Evolutionary conservation across 2,113 vertebrate genomes (phyloP).

Genomic region (Chloebia gouldiae): DNA sequence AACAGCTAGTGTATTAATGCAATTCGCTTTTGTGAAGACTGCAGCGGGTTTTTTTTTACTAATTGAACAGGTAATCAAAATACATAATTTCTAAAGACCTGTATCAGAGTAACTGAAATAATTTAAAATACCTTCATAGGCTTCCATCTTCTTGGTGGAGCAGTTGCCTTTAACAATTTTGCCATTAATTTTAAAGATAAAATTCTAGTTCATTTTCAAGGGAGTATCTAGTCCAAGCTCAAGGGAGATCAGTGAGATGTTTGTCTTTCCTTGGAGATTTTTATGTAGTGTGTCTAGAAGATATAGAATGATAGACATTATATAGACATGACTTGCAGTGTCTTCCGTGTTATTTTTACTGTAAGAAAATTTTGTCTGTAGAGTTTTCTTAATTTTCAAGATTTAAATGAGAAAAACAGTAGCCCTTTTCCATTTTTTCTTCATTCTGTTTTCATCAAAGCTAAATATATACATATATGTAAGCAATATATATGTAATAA

Average conservation of each 20-base stretch:
- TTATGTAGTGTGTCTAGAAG: neutral
- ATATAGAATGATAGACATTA: neutral
- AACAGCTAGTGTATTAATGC: neutral
- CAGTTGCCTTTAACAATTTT: neutral
- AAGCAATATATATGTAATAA: neutral
- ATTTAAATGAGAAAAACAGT: neutral
- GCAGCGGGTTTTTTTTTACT: neutral
- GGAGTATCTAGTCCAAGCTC: neutral
- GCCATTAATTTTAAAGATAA: neutral
- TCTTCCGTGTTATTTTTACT: neutral
- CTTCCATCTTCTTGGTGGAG: neutral
- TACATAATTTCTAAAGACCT: neutral
- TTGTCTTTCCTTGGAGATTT: neutral
- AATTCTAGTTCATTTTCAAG: neutral
- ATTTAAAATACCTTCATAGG: neutral
- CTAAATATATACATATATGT: neutral
- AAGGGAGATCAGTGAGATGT: neutral
- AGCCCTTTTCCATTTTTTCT: neutral
- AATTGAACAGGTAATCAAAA: neutral
- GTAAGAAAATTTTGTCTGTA: neutral
- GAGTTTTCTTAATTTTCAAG: neutral
- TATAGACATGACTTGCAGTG: neutral
- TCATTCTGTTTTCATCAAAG: neutral
- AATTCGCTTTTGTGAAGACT: neutral
- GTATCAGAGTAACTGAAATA: neutral